phyloP scores from a whole-genome alignment of 2,113 vertebrate species.

The Oryzias curvinotus region DNA sequence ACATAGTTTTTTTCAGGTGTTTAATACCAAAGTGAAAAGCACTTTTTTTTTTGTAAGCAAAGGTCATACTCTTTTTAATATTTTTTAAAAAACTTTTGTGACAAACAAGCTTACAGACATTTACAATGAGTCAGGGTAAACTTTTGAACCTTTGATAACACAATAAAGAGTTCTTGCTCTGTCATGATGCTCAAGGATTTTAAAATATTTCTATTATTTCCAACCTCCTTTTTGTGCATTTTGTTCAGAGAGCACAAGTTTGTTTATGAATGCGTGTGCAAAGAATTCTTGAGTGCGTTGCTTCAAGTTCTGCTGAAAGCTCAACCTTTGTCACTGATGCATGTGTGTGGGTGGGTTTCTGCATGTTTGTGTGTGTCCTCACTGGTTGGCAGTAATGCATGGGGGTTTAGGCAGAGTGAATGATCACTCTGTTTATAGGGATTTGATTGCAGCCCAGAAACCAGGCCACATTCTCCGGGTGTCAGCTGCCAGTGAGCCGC shows the following conservation, averaged over 20 bases:
- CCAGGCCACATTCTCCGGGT: conserved; percentile 56
- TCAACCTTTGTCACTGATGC: conserved; percentile 28
- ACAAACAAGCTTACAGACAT: conserved; percentile 48
- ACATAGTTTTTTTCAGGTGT: conserved; percentile 31
- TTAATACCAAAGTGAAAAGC: conserved; percentile 29
- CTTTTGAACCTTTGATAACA: conserved; percentile 27
- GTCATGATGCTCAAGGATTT: conserved; percentile 32
- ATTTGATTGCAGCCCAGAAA: conserved; percentile 71
- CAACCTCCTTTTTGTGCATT: conserved; percentile 23
- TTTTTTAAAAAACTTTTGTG: conserved; percentile 31
- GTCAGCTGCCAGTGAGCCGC: conserved; percentile 59
- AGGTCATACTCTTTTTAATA: conserved; percentile 30
- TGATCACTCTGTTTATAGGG: conserved; percentile 75
- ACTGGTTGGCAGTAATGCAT: conserved; percentile 48
- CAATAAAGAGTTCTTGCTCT: conserved; percentile 2
- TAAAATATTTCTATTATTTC: conserved; percentile 40
- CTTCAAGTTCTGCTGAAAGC: conserved; percentile 16
- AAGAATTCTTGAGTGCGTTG: conserved; percentile 21
- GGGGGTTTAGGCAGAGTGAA: conserved; percentile 65
- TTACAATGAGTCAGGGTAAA: conserved; percentile 25
- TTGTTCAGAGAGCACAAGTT: conserved; percentile 17
- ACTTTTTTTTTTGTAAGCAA: conserved; percentile 36
- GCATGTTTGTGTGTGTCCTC: conserved; percentile 40
- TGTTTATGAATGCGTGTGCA: conserved; percentile 29
- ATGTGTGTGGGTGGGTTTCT: conserved; percentile 18